Conservation (phyloP, 2,888 invertebrate genomes). For the Acleris laterana region DNA sequence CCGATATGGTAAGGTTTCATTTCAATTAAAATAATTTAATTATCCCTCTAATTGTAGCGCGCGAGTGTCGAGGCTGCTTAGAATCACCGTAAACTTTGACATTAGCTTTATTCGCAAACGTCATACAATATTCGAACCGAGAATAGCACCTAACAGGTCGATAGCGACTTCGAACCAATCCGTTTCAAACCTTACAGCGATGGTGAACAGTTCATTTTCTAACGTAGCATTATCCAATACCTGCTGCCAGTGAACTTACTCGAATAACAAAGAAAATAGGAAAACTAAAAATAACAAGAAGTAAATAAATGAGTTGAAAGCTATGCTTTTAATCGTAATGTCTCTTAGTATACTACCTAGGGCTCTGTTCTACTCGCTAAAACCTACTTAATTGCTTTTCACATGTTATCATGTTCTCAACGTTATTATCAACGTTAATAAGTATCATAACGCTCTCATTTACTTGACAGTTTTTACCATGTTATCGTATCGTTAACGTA, state of each 20-base stretch:
- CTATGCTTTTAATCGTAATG: not conserved
- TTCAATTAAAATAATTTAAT: no score
- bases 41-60: no score
- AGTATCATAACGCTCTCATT: no score
- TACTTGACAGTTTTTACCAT: no score
- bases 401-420: no score
- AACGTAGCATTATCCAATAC: not conserved
- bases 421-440: no score
- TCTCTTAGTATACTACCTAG: not conserved
- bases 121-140: conserved; percentile 10
- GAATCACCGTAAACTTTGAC: conserved; percentile 14
- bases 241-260: conserved; percentile 25
- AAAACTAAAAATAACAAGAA: conserved; percentile 32
- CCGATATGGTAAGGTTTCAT: no score
- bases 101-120: conserved; percentile 3
- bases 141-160: conserved; percentile 11
- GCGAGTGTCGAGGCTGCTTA: not conserved
- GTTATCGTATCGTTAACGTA: no score
- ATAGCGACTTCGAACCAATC: not conserved
- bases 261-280: conserved; percentile 34
- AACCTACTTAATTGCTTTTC: no score
- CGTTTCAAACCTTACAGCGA: conserved; percentile 2
- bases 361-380: no score
- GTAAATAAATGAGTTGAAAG: conserved; percentile 19
- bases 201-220: not conserved